Conservation (phyloP, 1,140 invertebrate species). For the Acarapis woodi region DNA sequence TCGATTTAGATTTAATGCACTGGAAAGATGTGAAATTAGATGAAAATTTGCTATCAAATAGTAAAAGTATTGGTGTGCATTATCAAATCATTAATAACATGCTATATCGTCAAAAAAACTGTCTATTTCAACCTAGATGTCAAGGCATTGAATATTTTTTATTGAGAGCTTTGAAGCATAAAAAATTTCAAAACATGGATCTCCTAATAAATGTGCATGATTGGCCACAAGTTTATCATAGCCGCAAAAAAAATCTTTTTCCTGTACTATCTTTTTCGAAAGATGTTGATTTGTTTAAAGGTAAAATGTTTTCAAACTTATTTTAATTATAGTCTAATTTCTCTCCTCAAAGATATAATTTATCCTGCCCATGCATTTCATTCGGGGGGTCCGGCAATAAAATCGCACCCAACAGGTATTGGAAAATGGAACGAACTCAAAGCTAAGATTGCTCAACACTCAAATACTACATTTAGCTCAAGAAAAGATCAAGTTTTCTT, state of each 20-base stretch:
- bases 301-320: no score
- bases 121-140: conserved; percentile 66
- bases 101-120: conserved; percentile 47
- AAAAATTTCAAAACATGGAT: no score
- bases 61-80: conserved; percentile 30
- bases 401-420: conserved; percentile 62
- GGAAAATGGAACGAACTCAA: conserved; percentile 68
- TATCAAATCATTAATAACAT: conserved; percentile 58
- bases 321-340: no score
- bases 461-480: conserved; percentile 33
- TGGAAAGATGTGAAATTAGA: conserved; percentile 35
- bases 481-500: conserved; percentile 57
- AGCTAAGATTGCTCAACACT: conserved; percentile 28
- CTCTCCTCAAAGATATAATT: conserved; percentile 80
- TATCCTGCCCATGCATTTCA: conserved; percentile 94
- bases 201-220: conserved; percentile 58
- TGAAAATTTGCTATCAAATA: conserved; percentile 27
- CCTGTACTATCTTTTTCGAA: conserved; percentile 89
- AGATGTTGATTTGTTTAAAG: conserved; percentile 46
- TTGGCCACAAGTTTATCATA: conserved; percentile 53
- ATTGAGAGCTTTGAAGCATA: no score
- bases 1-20: conserved; percentile 26
- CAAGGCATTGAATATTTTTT: conserved; percentile 67
- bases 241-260: conserved; percentile 18
- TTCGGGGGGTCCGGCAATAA: conserved; percentile 84